phyloP scores from a whole-genome alignment of 37 sponge, comb jelly and placozoan genomes.

The Crambe crambe region DNA sequence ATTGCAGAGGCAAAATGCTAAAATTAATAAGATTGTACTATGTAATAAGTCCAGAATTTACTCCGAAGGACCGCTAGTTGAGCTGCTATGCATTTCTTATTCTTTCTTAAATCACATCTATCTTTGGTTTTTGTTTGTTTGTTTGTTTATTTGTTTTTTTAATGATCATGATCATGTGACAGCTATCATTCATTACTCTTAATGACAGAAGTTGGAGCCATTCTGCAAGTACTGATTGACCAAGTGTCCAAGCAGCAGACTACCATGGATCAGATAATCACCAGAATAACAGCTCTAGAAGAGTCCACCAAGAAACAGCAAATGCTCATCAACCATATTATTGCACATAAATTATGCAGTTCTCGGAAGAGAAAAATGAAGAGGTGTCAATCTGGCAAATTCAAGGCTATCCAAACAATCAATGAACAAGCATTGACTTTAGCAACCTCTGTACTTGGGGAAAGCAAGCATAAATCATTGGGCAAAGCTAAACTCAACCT shows the following conservation, averaged over 20 bases:
- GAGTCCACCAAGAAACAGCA: neutral
- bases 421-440: no score
- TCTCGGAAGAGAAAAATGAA: neutral
- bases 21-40: no score
- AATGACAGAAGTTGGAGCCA: neutral
- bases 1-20: no score
- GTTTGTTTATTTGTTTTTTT: no score
- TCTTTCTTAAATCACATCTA: no score
- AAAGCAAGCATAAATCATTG: neutral
- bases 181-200: no score
- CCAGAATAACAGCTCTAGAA: neutral
- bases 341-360: neutral
- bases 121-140: no score
- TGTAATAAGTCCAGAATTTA: no score
- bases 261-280: neutral
- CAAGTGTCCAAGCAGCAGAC: neutral
- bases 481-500: neutral
- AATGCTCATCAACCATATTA: neutral
- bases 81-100: no score
- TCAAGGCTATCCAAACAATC: neutral
- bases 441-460: neutral
- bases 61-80: no score
- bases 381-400: neutral
- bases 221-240: neutral
- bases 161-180: no score